Percentiles rank a stretch among this genome's conserved stretches.
phyloP scores from a whole-genome alignment of 2,797 vertebrate species.

The Ispidina picta region DNA sequence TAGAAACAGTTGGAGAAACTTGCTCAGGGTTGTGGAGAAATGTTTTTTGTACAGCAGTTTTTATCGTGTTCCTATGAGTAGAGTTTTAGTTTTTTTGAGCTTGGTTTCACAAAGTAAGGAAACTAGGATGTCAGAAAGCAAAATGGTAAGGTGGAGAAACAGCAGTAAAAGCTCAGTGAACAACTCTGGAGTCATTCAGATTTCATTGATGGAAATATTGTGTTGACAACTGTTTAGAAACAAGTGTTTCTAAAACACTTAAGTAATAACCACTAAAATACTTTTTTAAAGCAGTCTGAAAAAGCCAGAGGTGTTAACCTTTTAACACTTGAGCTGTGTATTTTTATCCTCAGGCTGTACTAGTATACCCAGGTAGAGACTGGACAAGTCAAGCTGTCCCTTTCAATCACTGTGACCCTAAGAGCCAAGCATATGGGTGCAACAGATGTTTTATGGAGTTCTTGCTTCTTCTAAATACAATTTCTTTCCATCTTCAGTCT shows the following conservation, averaged over 20 bases:
- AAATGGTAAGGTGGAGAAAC: neutral
- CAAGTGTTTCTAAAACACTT: neutral
- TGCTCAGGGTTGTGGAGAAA: neutral
- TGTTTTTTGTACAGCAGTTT: neutral
- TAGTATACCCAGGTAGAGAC: neutral
- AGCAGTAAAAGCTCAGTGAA: neutral
- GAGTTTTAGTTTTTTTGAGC: neutral
- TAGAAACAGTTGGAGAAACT: neutral
- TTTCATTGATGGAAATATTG: neutral
- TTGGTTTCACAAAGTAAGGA: neutral
- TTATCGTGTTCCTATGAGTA: neutral
- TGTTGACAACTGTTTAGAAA: neutral
- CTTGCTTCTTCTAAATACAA: neutral
- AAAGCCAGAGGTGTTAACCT: neutral
- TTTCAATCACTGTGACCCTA: neutral
- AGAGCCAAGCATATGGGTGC: neutral
- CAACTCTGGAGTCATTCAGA: neutral
- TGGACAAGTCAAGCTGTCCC: neutral
- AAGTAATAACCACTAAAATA: neutral
- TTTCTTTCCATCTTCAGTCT: neutral
- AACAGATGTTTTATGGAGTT: neutral
- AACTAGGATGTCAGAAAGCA: neutral
- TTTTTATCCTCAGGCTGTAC: neutral
- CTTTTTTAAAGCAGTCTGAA: neutral
- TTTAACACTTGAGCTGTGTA: neutral